A percentile compares a stretch with the other conserved stretches of the same genome.
Conservation (phyloP, 1,140 invertebrate genomes). For the Monochamus saltuarius region DNA sequence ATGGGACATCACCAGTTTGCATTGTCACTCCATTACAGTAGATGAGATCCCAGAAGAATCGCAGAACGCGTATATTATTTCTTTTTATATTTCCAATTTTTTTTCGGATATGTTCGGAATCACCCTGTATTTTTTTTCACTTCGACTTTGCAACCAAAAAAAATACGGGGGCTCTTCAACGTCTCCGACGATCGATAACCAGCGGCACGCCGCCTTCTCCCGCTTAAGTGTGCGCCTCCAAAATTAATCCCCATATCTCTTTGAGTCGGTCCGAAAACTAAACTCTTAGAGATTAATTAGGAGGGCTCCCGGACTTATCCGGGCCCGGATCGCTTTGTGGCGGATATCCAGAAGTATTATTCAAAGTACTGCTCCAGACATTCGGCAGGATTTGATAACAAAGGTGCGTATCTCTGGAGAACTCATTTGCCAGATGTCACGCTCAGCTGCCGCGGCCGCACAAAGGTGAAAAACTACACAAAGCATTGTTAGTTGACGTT, state of each 20-base stretch:
- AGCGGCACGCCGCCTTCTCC: neutral
- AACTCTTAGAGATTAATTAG: slow-evolving; percentile 9
- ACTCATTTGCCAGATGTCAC: slow-evolving; percentile 2
- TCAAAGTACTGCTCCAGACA: neutral
- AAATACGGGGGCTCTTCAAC: too few relatives aligned
- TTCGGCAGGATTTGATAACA: slow-evolving; percentile 4
- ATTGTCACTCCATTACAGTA: too few relatives aligned
- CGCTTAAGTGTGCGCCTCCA: neutral
- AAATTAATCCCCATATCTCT: slow-evolving; percentile 9
- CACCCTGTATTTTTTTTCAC: too few relatives aligned
- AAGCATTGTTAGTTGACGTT: neutral
- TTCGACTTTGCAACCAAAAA: too few relatives aligned
- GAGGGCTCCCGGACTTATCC: slow-evolving; percentile 1
- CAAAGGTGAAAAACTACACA: slow-evolving; percentile 2
- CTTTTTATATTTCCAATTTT: too few relatives aligned
- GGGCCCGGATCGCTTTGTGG: neutral
- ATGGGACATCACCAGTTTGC: too few relatives aligned
- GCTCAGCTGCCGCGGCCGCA: neutral
- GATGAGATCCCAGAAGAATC: too few relatives aligned
- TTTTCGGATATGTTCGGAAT: too few relatives aligned
- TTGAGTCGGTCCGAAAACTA: slow-evolving; percentile 6
- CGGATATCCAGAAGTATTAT: neutral
- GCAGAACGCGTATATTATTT: too few relatives aligned
- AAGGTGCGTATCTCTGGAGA: neutral
- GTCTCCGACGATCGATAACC: too few relatives aligned